A percentile compares a stretch with the other conserved stretches of the same genome.
Conservation (phyloP, 2,797 vertebrate species). For the Balearica regulorum region DNA sequence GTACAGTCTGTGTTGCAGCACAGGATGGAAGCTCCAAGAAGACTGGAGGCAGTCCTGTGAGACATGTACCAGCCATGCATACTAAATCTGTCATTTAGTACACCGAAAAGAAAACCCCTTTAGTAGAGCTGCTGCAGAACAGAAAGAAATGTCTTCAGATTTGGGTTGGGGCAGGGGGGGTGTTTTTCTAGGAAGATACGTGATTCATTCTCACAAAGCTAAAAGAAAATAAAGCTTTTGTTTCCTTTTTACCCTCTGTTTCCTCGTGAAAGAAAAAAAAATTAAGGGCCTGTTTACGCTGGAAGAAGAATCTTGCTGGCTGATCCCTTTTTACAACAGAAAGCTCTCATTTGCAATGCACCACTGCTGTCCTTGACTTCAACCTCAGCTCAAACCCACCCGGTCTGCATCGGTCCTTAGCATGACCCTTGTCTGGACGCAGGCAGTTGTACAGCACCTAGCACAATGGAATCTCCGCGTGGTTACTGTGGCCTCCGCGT, state of each 20-base stretch:
- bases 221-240: not conserved
- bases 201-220: not conserved
- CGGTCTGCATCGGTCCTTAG: not conserved
- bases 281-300: not conserved
- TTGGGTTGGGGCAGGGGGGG: not conserved
- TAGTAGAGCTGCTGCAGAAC: not conserved
- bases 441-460: not conserved
- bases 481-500: not conserved
- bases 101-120: not conserved
- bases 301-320: not conserved
- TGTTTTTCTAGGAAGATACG: not conserved
- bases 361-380: not conserved
- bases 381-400: not conserved
- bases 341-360: not conserved
- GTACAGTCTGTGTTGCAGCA: slow-evolving; percentile 44
- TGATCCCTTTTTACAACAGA: not conserved
- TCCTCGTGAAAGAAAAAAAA: not conserved
- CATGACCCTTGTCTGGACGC: not conserved
- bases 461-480: not conserved
- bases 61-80: slow-evolving; percentile 32
- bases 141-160: not conserved
- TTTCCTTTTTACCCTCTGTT: not conserved
- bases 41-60: slow-evolving; percentile 52
- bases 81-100: slow-evolving; percentile 29
- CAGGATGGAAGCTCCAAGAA: slow-evolving; percentile 45